Evolutionary conservation across 2,888 invertebrate species (phyloP), one percentile per base, ranked within the genome.

Genomic region (Conus canariensis): DNA sequence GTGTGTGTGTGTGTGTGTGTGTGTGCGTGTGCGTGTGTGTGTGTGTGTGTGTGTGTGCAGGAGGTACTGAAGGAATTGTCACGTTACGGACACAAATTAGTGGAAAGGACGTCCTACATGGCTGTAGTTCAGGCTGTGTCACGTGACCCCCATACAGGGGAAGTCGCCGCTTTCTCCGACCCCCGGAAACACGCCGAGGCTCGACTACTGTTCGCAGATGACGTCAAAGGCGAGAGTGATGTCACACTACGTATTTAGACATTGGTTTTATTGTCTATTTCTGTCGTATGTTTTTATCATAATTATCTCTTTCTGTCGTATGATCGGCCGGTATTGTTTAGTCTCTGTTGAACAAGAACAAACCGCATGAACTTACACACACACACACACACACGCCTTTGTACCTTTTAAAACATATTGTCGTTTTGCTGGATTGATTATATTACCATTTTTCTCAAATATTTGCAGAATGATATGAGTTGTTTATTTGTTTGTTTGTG

Each of bases 51-150:
- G 83, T 22, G 19, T 19, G n/a, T 9, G n/a, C 85, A 91, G 91
- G 89, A 74, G 58, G 59, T 91, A 4, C 67, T 91, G 70, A 59
- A 82, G 16, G 6, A 74, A n/a, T 82, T 91, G 58, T 16, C 12
- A 10, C 22, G 30, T 0, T 91, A 90, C 82, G 91, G 91, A 10
- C 91, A 91, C 70, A 58, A 58, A 56, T 30, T 88, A 60, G 59
- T 67, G 67, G 80, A 56, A 14, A 58, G 88, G 22, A 85, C 80
- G 5, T 74, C 88, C 3, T 90, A 91, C 80, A 89, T 91, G 91
- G 89, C 90, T 3, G 91, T 91, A 3, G 90, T 90, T 30, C 91
- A 91, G 86, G 91, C 89, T 1, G 88, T 90, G 58, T 80, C 89
- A 25, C 90, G 90, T 60, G 90, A 91, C 77, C 88, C 88, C 0